Evolutionary conservation across 2,797 vertebrate genomes (phyloP).

Genomic region (Coendou prehensilis): DNA sequence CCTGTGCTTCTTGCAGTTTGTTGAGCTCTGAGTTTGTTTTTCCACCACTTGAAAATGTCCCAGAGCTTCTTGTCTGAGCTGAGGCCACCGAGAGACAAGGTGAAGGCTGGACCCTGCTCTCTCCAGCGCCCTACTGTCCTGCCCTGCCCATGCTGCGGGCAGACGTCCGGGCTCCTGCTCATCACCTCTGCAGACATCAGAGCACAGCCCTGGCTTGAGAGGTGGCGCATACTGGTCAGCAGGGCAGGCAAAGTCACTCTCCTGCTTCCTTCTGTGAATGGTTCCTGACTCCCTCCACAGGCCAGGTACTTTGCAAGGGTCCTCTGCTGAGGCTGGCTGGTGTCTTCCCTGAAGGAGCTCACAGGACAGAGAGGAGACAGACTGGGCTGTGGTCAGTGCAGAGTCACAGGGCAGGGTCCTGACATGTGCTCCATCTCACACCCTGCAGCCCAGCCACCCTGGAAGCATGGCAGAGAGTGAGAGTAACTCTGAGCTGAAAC

Average conservation of each 20-base stretch:
- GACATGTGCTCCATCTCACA: neutral
- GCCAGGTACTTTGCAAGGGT: neutral
- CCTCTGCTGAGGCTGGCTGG: neutral
- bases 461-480: neutral
- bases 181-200: neutral
- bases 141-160: accelerated
- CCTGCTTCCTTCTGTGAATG: too few relatives aligned
- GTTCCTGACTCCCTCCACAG: neutral
- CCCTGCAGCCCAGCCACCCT: accelerated
- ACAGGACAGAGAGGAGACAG: neutral
- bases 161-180: neutral
- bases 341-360: neutral
- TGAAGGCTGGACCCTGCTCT: neutral
- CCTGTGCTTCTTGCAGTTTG: neutral
- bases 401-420: neutral
- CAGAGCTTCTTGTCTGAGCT: neutral
- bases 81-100: neutral
- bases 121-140: too few relatives aligned
- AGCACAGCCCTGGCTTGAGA: neutral
- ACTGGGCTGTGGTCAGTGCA: neutral
- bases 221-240: accelerated
- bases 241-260: neutral
- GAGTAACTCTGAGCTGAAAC: neutral
- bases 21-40: neutral
- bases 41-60: slow-evolving; percentile 26